These are phyloP conservation scores for Parauchenoglanis punctatus DNA, from an alignment of 2,797 vertebrate species.

Conservation along the genomic window DNA sequence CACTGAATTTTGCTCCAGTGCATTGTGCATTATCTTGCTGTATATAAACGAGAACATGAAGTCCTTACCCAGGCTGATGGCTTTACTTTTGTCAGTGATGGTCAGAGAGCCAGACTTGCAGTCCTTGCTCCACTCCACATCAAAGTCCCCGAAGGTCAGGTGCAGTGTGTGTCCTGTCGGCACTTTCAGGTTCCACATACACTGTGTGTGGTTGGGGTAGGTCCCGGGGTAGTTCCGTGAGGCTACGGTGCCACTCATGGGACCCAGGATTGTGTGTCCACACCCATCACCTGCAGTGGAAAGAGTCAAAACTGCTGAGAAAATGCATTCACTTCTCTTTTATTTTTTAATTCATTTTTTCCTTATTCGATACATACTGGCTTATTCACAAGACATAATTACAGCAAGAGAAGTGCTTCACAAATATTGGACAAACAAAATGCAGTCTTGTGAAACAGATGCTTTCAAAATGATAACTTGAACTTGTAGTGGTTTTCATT, in stretches of 20 bases:
- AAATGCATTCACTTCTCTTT: background rate
- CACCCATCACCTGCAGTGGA: conserved; percentile 80
- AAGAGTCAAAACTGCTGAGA: background rate
- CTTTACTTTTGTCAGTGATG: conserved; percentile 68
- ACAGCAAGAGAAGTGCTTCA: background rate
- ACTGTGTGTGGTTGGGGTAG: conserved; percentile 81
- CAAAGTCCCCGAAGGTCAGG: conserved; percentile 83
- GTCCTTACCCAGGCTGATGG: conserved; percentile 72
- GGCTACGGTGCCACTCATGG: conserved; percentile 82
- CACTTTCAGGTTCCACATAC: conserved; percentile 77
- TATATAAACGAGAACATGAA: background rate
- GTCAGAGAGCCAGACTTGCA: conserved; percentile 80
- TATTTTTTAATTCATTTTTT: background rate
- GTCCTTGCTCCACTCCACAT: conserved; percentile 77
- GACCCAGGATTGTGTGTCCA: conserved; percentile 77
- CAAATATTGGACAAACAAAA: background rate
- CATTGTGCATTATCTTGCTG: background rate
- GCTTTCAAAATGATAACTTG: conserved; percentile 2
- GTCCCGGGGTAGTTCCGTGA: conserved; percentile 87
- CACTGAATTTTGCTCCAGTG: background rate
- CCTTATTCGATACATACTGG: background rate
- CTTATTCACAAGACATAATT: background rate
- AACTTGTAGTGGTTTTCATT: background rate
- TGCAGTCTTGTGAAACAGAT: conserved; percentile 1
- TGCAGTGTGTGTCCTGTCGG: conserved; percentile 71